These are phyloP conservation scores for Bujurquina vittata DNA, from an alignment of 2,113 vertebrate species.

Conservation along the genomic window DNA sequence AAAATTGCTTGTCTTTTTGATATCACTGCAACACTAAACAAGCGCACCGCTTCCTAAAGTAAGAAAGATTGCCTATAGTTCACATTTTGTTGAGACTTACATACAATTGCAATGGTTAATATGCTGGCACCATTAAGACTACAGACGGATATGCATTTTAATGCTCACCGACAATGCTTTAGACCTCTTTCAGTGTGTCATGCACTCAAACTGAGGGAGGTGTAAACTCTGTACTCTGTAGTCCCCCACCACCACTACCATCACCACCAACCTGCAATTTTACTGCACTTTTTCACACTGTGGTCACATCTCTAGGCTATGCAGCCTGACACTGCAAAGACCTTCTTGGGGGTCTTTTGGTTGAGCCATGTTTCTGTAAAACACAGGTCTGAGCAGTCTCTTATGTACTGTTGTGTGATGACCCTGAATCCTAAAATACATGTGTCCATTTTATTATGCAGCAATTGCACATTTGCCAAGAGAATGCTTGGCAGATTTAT, in stretches of 20 bases:
- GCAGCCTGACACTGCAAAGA: neutral
- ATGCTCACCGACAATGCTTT: neutral
- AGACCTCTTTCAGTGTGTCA: neutral
- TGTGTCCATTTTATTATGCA: neutral
- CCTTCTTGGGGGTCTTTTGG: neutral
- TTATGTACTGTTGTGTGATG: neutral
- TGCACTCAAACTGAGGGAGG: neutral
- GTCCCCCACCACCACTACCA: neutral
- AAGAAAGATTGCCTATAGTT: neutral
- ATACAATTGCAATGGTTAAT: neutral
- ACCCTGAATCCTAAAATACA: constrained; percentile 3
- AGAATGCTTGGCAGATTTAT: neutral
- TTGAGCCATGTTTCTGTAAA: neutral
- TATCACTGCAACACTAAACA: neutral
- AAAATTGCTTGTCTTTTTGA: neutral
- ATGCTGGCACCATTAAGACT: neutral
- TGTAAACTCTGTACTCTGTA: neutral
- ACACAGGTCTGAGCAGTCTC: neutral
- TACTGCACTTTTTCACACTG: neutral
- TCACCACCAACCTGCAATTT: neutral
- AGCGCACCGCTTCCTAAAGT: neutral
- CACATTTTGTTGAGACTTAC: neutral
- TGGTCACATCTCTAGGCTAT: neutral
- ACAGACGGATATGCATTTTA: neutral
- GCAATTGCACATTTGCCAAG: neutral